phyloP scores from a whole-genome alignment of 2,113 vertebrate genomes.

The Otis tarda region DNA sequence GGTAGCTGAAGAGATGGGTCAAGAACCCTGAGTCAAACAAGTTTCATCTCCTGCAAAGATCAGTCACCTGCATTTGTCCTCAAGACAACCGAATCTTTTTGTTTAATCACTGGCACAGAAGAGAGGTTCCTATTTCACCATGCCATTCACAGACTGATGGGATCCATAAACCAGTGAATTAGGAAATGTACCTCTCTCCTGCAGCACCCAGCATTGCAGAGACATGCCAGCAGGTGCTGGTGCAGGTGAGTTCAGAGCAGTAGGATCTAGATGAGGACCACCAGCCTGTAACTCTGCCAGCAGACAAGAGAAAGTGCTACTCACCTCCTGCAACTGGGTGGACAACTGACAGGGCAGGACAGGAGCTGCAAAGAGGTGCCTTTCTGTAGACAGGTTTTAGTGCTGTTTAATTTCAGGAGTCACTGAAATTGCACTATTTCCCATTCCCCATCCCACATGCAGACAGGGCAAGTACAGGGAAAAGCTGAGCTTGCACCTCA shows the following conservation, averaged over 20 bases:
- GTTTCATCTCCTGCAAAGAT: neutral
- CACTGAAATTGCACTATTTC: neutral
- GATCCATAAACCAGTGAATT: neutral
- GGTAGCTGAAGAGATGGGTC: neutral
- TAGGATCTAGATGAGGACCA: neutral
- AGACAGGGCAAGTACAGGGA: neutral
- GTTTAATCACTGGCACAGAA: neutral
- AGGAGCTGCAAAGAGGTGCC: neutral
- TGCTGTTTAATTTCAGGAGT: neutral
- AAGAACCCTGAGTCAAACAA: neutral
- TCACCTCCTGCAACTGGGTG: neutral
- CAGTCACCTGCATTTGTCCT: neutral
- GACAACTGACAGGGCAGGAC: neutral
- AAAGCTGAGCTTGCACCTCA: neutral
- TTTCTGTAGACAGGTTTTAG: neutral
- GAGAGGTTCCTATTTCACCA: neutral
- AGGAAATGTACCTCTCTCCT: neutral
- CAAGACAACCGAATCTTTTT: neutral
- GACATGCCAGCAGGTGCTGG: neutral
- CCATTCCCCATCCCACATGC: neutral
- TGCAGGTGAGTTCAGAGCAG: neutral
- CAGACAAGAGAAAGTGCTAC: accelerated
- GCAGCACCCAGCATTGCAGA: neutral
- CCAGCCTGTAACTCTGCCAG: neutral
- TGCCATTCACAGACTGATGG: neutral